Percentiles rank a stretch among this genome's conserved stretches.
These are phyloP conservation scores for Lasioglossum baleicum DNA, from an alignment of 1,140 invertebrate genomes.

Conservation along the genomic window DNA sequence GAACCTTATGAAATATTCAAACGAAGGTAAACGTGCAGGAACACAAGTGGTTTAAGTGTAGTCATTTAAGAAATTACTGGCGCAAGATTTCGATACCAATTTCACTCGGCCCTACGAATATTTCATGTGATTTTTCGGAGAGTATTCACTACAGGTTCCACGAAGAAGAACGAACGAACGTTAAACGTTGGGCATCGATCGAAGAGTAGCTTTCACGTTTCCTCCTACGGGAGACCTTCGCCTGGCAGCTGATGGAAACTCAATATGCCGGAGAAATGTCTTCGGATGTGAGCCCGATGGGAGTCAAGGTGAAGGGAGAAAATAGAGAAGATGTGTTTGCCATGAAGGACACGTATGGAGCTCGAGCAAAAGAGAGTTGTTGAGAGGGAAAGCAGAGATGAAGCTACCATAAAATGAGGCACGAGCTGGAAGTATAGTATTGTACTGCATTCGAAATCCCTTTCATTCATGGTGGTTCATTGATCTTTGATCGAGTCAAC, in stretches of 20 bases:
- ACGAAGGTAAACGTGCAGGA: too few species aligned
- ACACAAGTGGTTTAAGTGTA: too few species aligned
- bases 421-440: too few species aligned
- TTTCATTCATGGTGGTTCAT: too few species aligned
- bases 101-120: too few species aligned
- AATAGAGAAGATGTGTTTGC: background rate
- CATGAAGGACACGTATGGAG: background rate
- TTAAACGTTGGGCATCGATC: background rate
- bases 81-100: too few species aligned
- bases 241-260: constrained; percentile 40
- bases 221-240: background rate
- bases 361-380: background rate
- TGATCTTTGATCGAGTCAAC: too few species aligned
- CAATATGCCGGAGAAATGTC: constrained; percentile 38
- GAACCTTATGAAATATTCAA: too few species aligned
- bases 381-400: background rate
- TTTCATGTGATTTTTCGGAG: background rate
- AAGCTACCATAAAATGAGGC: too few species aligned
- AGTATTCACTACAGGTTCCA: background rate
- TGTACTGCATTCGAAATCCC: too few species aligned
- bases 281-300: constrained; percentile 23
- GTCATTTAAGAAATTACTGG: too few species aligned
- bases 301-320: constrained; percentile 13
- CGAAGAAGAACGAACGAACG: background rate
- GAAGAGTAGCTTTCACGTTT: background rate